Evolutionary conservation across 2,113 vertebrate species (phyloP), one percentile per base, ranked within the genome.

Genomic region (Leptodactylus fuscus): DNA sequence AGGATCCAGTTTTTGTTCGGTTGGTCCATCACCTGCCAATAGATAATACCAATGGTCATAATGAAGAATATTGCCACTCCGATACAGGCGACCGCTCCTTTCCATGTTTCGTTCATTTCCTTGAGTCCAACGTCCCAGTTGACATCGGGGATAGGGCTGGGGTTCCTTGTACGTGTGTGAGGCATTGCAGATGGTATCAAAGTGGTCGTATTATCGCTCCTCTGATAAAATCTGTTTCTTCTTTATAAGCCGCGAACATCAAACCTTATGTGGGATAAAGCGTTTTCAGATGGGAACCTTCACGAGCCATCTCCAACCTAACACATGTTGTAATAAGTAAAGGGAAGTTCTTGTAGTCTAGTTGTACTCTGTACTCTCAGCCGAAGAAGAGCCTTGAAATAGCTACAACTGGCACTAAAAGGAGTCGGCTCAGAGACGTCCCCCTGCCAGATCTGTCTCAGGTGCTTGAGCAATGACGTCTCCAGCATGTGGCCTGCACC

Each of bases 81-180:
- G 53, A 97, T 92, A 87, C 97, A 97, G 80, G 95, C 97, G 4
- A 97, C 87, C 1, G 95, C 95, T 3, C 96, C 96, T 88, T 97
- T 97, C 97, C 96, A 97, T n/a, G 97, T 96, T 87, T 97, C 96
- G 83, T 96, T 96, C 96, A 97, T 96, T 92, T 97, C 97, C 89
- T 96, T 95, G 86, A 95, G 81, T 51, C 94, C 91, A 70, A 93
- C 87, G 88, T 95, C 95, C 95, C 94, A 95, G 87, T 93, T 94
- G 88, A 93, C 94, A 89, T 95, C 94, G 70, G 94, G 94, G 88
- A 94, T 93, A 82, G 92, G 92, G 87, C 93, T 95, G 3, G 93
- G 91, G 92, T 94, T 96, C 92, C 94, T 94, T 87, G 92, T 93
- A 87, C 94, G 93, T 88, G 91, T 90, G 90, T 95, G 94, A 89